These are phyloP conservation scores for Ennomos erosarius DNA, from an alignment of 2,888 invertebrate genomes.

Conservation along the genomic window DNA sequence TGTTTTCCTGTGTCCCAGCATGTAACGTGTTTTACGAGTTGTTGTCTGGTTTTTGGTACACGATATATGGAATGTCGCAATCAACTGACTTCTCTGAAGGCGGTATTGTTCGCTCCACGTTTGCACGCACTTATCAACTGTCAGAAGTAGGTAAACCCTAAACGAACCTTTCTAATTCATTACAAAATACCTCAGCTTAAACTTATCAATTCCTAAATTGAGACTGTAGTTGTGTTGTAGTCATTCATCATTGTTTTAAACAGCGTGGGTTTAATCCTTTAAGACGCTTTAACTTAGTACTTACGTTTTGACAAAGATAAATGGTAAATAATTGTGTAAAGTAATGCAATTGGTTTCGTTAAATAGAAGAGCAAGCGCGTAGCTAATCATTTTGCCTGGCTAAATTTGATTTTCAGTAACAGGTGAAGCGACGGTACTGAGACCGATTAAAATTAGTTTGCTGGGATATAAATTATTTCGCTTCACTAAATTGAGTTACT, in stretches of 20 bases:
- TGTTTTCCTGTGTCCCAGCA: conserved; percentile 63
- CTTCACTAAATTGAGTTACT: conserved; percentile 12
- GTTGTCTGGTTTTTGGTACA: conserved; percentile 59
- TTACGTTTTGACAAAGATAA: background rate
- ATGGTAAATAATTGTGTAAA: conserved; percentile 1
- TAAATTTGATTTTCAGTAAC: conserved; percentile 25
- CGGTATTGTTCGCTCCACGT: too few species aligned
- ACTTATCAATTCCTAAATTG: too few species aligned
- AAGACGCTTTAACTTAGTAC: conserved; percentile 3
- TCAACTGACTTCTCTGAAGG: conserved; percentile 36
- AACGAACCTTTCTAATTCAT: too few species aligned
- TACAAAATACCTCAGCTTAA: too few species aligned
- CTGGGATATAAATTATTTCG: conserved; percentile 16
- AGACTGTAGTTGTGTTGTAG: too few species aligned
- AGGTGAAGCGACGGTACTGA: conserved; percentile 18
- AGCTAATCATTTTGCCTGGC: conserved; percentile 31
- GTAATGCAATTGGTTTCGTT: conserved; percentile 24
- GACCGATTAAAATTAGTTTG: conserved; percentile 28
- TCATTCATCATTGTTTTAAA: too few species aligned
- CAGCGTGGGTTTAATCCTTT: too few species aligned
- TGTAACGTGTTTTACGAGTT: conserved; percentile 77
- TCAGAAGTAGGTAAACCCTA: background rate
- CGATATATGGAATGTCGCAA: conserved; percentile 56
- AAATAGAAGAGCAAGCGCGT: conserved; percentile 24
- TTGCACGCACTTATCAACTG: background rate